A percentile compares a stretch with the other conserved stretches of the same genome.
Evolutionary conservation across 2,888 invertebrate genomes (phyloP).

Genomic region (Cinara cedri): DNA sequence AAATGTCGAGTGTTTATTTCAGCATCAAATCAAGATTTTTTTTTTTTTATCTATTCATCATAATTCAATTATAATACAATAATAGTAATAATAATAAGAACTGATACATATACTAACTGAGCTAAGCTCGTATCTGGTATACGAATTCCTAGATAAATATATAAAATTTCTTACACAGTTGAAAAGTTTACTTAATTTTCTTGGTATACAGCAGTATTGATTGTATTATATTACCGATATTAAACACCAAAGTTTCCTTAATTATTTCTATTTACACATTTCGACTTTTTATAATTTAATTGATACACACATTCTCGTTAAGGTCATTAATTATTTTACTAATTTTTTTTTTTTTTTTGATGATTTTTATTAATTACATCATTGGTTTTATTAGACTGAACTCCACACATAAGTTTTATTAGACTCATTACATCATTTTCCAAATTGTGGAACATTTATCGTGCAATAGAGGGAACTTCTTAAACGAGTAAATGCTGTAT

Average conservation of each 20-base stretch:
- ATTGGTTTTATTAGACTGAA: neutral
- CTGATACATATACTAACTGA: neutral
- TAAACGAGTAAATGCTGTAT: neutral
- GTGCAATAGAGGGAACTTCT: neutral
- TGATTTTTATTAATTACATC: neutral
- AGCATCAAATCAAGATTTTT: no score
- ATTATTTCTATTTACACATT: neutral
- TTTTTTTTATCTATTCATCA: no score
- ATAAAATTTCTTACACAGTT: neutral
- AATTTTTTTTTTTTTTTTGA: neutral
- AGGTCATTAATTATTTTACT: no score
- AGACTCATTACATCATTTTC: neutral
- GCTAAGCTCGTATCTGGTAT: neutral
- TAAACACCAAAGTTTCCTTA: no score
- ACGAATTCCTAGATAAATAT: neutral
- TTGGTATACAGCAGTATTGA: neutral
- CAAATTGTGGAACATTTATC: neutral
- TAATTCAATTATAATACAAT: no score
- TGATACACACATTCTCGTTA: neutral
- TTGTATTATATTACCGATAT: neutral
- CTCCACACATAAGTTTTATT: neutral
- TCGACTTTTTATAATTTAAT: neutral
- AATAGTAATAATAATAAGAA: neutral
- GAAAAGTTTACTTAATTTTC: neutral
- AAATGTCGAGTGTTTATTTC: no score